phyloP scores from a whole-genome alignment of 1,140 invertebrate genomes.

The Caerostris extrusa region DNA sequence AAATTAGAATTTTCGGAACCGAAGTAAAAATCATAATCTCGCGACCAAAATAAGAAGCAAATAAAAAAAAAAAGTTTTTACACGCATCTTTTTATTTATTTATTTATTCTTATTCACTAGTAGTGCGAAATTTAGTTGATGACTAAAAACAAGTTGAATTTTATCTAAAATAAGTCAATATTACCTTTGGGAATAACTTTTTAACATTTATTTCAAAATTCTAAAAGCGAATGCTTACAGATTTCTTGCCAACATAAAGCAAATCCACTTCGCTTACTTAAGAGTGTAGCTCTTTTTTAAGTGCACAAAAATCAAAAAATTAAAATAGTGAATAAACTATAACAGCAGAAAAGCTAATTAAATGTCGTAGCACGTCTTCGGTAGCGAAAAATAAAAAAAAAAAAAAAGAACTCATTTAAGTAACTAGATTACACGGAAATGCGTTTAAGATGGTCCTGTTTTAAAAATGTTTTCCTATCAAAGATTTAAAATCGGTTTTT shows the following conservation, averaged over 20 bases:
- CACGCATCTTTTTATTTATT: too few species aligned
- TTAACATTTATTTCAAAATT: too few species aligned
- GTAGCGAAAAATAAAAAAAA: not conserved
- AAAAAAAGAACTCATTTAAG: not conserved
- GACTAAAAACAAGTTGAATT: not conserved
- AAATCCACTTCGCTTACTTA: not conserved
- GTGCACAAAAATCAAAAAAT: not conserved
- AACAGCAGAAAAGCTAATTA: not conserved
- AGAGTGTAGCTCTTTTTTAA: not conserved
- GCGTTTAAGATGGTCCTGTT: not conserved
- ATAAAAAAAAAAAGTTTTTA: too few species aligned
- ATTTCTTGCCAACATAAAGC: not conserved
- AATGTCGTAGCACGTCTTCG: not conserved
- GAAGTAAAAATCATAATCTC: too few species aligned
- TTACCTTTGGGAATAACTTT: not conserved
- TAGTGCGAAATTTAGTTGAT: not conserved
- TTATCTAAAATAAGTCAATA: not conserved
- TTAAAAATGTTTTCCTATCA: conserved; percentile 48
- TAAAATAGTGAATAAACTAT: not conserved
- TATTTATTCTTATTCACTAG: too few species aligned
- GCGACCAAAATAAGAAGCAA: too few species aligned
- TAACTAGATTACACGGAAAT: conserved; percentile 42
- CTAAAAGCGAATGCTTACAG: too few species aligned
- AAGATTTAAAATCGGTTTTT: conserved; percentile 53
- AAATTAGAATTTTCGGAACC: too few species aligned